Base-by-base conservation (phyloP, 2,888 invertebrate genomes). In the Aphrophora alni region DNA sequence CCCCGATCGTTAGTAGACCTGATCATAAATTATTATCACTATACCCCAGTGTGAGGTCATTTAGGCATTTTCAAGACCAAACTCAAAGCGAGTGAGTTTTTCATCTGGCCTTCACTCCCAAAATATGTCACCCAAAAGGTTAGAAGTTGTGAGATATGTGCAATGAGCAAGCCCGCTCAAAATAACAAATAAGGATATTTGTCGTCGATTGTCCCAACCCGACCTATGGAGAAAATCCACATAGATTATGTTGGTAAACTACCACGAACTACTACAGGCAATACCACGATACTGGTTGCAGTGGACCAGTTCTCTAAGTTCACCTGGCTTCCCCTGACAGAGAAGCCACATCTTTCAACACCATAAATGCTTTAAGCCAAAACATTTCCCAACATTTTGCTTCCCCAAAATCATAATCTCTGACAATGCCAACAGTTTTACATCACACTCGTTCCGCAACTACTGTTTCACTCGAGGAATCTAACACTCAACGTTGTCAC, bases 161-260 rank as follows among this genome's bases (percentile, higher is more conserved):
- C 74, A 5, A 14, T 51, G 14, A 78, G 73, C 25, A 73, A 78
- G 71, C 78, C 78, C 0, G 44, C 78, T 51, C 78, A 78, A 38
- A 72, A 78, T 27, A n/a, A 38, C 12, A 73, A 78, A n/a, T 38
- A 44, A n/a, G 72, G 51, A 3, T 51, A 44, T 25, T 28, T 78
- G 51, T 38, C 73, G 0, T 78, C 78, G 0, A 59, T 59, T 26
- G 73, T 78, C 24, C 38, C n/a, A n/a, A n/a, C n/a, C n/a, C 38
- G 59, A 51, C 59, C 78, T n/a, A n/a, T n/a, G n/a, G n/a, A n/a
- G n/a, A n/a, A n/a, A n/a, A n/a, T n/a, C 10, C 72, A 72, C 73
- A 59, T 78, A 17, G 73, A 73, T 28, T 73, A 28, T 59, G 51
- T 78, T 0, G 73, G 74, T 10, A 27, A 71, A 27, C 38, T 78